These are phyloP conservation scores for Drosophila rhopaloa DNA, from an alignment of 1,140 invertebrate species.

Conservation along the genomic window DNA sequence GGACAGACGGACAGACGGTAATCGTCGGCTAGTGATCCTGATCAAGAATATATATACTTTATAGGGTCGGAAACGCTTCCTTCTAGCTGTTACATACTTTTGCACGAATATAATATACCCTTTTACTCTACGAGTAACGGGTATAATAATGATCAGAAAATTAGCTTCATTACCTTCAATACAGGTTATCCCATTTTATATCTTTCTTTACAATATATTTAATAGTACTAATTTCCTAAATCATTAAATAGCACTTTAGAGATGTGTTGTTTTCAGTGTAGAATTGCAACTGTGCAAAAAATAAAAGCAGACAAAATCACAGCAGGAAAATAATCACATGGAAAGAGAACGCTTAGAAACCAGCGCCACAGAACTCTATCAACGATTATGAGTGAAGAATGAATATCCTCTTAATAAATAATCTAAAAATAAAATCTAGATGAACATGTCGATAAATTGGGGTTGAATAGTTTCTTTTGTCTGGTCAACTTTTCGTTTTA, in stretches of 20 bases:
- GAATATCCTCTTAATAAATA: neutral
- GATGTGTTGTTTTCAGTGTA: conserved; percentile 7
- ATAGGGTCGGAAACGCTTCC: too few species aligned
- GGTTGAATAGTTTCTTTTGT: neutral
- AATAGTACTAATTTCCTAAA: too few species aligned
- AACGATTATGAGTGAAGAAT: conserved; percentile 8
- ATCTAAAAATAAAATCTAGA: neutral
- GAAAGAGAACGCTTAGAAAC: conserved; percentile 21
- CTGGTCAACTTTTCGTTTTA: neutral
- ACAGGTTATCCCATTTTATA: too few species aligned
- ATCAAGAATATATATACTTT: too few species aligned
- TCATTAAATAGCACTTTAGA: too few species aligned
- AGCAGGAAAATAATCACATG: neutral
- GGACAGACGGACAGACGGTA: too few species aligned
- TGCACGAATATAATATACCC: too few species aligned
- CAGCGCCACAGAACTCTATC: conserved; percentile 6
- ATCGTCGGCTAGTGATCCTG: too few species aligned
- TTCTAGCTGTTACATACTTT: too few species aligned
- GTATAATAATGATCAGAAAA: neutral
- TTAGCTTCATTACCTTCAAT: neutral
- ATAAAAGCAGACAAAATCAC: neutral
- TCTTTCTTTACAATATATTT: too few species aligned
- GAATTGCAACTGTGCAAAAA: conserved; percentile 11
- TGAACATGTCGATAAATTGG: neutral
- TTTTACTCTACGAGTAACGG: too few species aligned